Conservation (phyloP, 2,888 invertebrate genomes). For the Trichopria drosophilae region DNA sequence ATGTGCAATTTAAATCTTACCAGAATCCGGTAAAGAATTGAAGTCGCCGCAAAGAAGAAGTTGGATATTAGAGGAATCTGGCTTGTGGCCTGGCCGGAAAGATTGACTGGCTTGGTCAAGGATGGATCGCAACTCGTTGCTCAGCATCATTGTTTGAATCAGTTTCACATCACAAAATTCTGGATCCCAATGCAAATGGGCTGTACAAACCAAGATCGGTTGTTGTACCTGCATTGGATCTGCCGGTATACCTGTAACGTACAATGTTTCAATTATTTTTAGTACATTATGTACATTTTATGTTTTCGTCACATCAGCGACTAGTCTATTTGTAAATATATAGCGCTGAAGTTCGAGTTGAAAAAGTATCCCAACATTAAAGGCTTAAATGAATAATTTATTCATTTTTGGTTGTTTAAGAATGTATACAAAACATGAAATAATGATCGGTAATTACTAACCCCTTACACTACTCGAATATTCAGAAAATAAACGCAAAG, state of each 20-base stretch:
- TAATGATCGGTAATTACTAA: too few relatives aligned
- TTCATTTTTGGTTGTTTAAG: too few relatives aligned
- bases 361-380: too few relatives aligned
- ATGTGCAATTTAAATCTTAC: constrained; percentile 55
- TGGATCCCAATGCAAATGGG: constrained; percentile 99
- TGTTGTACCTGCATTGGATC: constrained; percentile 79
- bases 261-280: constrained; percentile 2
- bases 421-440: too few relatives aligned
- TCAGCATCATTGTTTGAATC: constrained; percentile 98
- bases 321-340: too few relatives aligned
- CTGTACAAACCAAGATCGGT: constrained; percentile 93
- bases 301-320: too few relatives aligned
- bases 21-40: constrained; percentile 96
- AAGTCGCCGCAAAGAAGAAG: constrained; percentile 95
- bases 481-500: too few relatives aligned
- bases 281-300: too few relatives aligned
- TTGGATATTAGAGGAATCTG: constrained; percentile 81
- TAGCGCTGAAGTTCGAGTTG: too few relatives aligned
- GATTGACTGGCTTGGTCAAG: constrained; percentile 84
- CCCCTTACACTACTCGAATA: too few relatives aligned
- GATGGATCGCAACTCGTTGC: constrained; percentile 88
- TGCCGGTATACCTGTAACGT: constrained; percentile 66
- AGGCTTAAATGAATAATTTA: too few relatives aligned
- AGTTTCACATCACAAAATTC: constrained; percentile 99
- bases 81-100: constrained; percentile 72